Evolutionary conservation across 2,113 vertebrate species (phyloP), one percentile per base, ranked within the genome.

Genomic region (Cisticola juncidis): DNA sequence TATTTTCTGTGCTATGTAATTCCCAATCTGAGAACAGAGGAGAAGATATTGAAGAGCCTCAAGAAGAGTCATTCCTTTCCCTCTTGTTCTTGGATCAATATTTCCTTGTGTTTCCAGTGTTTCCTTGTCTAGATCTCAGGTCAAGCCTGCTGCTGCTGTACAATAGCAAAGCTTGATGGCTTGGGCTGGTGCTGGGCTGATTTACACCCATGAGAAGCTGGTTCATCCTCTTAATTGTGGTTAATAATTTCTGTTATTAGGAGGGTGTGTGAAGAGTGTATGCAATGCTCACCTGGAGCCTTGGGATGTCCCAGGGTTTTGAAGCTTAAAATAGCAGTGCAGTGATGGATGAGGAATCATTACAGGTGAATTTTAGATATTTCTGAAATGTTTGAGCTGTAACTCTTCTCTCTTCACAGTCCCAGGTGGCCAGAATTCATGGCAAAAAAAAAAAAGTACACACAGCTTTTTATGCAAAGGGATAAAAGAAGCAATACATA

Each of bases 401-500:
- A 95, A 90, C 20, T 93, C 88, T 83, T 66, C 47, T 64, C 64
- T 64, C 72, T 80, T 71, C 81, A 54, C 82, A 79, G 58, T 56
- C 81, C 38, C 6, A 0, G 24, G 70, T 58, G 56, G 42, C 38
- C 22, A 14, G 51, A 76, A 90, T 78, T 94, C 82, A 85, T 2
- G 0, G 57, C 36, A 76, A 77, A 65, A 81, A 76, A 77, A 65
- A 81, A 9, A 76, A 44, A 19, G 22, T 22, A 56, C 66, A 71
- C 64, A 54, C 60, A 85, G 18, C 6, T 93, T 88, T 95, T 88
- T 64, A 88, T 86, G 92, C 79, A 93, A 83, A 88, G 40, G 40
- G 50, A 83, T 90, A 73, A 90, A 94, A 94, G 90, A 47, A 92
- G 74, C 79, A 88, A 74, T 81, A 45, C 47, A 83, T 68, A 74